Percentiles rank a stretch among this genome's conserved stretches.
These are phyloP conservation scores for Drosophila nr. medialis DNA, from an alignment of 2,888 invertebrate species.

Conservation along the genomic window DNA sequence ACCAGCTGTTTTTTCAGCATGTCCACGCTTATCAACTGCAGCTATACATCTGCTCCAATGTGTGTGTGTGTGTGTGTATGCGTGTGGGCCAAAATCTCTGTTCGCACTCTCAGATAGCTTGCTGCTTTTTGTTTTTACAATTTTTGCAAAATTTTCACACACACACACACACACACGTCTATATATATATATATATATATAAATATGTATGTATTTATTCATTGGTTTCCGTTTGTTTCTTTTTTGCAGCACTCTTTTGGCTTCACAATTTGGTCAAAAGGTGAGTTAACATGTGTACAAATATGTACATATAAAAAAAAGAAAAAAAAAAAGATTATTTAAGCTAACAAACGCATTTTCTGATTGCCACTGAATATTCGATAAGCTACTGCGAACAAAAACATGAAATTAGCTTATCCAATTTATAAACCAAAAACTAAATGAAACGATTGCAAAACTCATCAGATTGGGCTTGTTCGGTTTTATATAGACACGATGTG, in stretches of 20 bases:
- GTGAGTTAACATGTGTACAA: slow-evolving; percentile 31
- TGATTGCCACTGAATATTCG: neutral
- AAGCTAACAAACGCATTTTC: neutral
- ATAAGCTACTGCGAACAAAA: neutral
- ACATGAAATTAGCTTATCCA: neutral
- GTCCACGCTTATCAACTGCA: slow-evolving; percentile 45
- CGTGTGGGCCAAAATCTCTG: slow-evolving; percentile 23
- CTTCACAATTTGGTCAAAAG: slow-evolving; percentile 22
- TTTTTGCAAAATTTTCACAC: slow-evolving; percentile 19
- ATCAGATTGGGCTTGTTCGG: neutral
- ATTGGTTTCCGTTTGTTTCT: slow-evolving; percentile 6
- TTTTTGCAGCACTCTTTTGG: slow-evolving; percentile 13
- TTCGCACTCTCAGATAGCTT: slow-evolving; percentile 29
- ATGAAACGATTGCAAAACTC: neutral
- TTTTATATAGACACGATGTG: neutral
- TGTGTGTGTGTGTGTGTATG: neutral
- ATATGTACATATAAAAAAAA: neutral
- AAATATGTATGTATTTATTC: neutral
- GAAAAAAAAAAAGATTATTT: neutral
- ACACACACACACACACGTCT: neutral
- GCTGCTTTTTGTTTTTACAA: slow-evolving; percentile 34
- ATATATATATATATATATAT: neutral
- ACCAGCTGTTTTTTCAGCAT: slow-evolving; percentile 14
- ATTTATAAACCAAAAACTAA: neutral
- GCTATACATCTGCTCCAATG: slow-evolving; percentile 1